Evolutionary conservation across 2,797 vertebrate genomes (phyloP), one percentile per base, ranked within the genome.

Genomic region (Acanthis flammea): DNA sequence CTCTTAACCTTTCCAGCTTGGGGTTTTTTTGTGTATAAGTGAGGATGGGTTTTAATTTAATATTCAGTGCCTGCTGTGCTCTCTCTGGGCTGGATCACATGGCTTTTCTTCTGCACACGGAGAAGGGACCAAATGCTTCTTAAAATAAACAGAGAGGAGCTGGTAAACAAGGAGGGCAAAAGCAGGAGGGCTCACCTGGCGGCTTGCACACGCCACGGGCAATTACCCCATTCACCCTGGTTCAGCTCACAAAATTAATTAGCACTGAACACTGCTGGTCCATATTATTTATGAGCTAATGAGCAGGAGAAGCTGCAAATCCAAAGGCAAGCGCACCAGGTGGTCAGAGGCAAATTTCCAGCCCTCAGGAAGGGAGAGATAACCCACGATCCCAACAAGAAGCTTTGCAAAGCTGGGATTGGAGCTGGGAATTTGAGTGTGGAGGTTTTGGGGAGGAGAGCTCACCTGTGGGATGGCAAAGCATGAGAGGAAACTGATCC

Each of bases 1-100:
- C 94, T 97, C 96, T 97, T 97, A 98, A 97, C 97, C 96, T 97
- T 97, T 97, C 93, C 94, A 85, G 96, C 93, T 92, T 88, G 74
- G 90, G 28, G 2, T 81, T 96, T 66, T 81, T 95, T 91, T 62
- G 66, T 86, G 45, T 88, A 28, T 51, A 55, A 90, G 94, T 8
- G 7, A 93, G 70, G 89, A 95, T 95, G 77, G 78, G 73, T 91
- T 97, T 97, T 96, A 97, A 95, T 97, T 97, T 97, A 97, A 95
- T 95, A 97, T 96, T 91, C 96, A 88, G 94, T 0, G 81, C 96
- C 94, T 86, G 92, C 92, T 88, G 86, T 24, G 95, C 73, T 92
- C 92, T 94, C 85, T 88, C 93, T 90, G 55, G 66, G 82, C 53
- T 76, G 53, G 63, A 97, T 94, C 88, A 94, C 48, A 28, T 39